Percentiles rank a stretch among this genome's conserved stretches.
These are phyloP conservation scores for Hippasteria phrygiana DNA, from an alignment of 53 echinoderm and acorn worm genomes.

Conservation along the genomic window DNA sequence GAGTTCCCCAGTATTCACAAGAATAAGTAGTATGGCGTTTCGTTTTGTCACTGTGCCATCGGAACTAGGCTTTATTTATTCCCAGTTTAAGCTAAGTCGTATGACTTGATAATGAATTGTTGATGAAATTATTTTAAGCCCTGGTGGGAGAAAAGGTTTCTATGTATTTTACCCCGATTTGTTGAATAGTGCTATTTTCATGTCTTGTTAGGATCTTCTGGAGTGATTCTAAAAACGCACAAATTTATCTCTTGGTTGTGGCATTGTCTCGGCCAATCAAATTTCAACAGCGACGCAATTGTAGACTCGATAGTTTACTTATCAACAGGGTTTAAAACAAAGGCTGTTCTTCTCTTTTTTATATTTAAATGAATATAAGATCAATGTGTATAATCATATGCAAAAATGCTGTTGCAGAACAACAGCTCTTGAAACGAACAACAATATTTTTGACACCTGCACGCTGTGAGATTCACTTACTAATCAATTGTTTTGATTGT, in stretches of 20 bases:
- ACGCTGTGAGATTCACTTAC: conserved; percentile 62
- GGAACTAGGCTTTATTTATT: too few relatives aligned
- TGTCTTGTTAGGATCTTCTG: background rate
- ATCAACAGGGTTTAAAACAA: conserved; percentile 40
- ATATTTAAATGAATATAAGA: background rate
- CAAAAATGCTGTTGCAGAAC: conserved; percentile 9
- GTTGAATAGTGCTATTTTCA: too few relatives aligned
- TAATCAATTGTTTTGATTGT: conserved; percentile 60
- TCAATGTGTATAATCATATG: background rate
- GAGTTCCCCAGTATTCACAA: too few relatives aligned
- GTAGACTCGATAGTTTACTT: background rate
- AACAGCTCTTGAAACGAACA: background rate
- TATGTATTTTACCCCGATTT: too few relatives aligned
- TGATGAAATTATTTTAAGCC: too few relatives aligned
- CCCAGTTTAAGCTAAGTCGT: too few relatives aligned
- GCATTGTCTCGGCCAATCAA: background rate
- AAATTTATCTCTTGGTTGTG: background rate
- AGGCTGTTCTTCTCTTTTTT: conserved; percentile 16
- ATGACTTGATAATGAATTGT: too few relatives aligned
- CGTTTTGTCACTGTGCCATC: too few relatives aligned
- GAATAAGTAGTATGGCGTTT: too few relatives aligned
- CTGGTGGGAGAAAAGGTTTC: too few relatives aligned
- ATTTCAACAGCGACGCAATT: background rate
- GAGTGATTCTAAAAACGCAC: conserved; percentile 2
- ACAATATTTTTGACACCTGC: conserved; percentile 61